Percentiles rank a stretch among this genome's conserved stretches.
These are phyloP conservation scores for Microplitis demolitor DNA, from an alignment of 1,140 invertebrate species.

Conservation along the genomic window DNA sequence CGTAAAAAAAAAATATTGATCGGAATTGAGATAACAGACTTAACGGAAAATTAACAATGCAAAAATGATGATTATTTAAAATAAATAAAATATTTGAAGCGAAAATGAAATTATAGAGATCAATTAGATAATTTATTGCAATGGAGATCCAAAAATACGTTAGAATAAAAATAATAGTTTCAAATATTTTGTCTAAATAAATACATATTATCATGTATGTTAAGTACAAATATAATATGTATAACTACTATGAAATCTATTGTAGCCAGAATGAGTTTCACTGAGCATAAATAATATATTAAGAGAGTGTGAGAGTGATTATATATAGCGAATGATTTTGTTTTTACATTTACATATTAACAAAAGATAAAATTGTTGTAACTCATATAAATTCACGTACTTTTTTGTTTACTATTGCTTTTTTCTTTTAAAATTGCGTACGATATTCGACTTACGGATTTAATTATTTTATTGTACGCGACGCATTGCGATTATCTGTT, in stretches of 20 bases:
- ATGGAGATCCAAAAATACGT: constrained; percentile 4
- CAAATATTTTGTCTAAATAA: constrained; percentile 45
- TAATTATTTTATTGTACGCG: too few species aligned
- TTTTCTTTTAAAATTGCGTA: too few species aligned
- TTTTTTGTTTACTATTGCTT: neutral
- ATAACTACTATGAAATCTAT: neutral
- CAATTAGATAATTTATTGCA: neutral
- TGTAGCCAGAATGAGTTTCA: too few species aligned
- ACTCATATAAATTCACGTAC: neutral
- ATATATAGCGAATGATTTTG: neutral
- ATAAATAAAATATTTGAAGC: neutral
- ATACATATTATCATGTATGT: constrained; percentile 37
- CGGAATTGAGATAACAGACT: neutral
- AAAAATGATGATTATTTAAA: neutral
- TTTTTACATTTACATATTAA: neutral
- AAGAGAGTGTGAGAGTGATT: neutral
- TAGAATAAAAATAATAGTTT: constrained; percentile 23
- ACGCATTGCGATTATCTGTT: too few species aligned
- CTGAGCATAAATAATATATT: neutral
- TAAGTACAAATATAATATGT: constrained; percentile 45
- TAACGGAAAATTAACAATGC: neutral
- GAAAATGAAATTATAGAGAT: neutral
- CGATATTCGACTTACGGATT: too few species aligned
- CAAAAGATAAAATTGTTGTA: constrained; percentile 18
- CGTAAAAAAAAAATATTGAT: neutral